Percentiles rank a stretch among this genome's conserved stretches.
phyloP scores from a whole-genome alignment of 2,888 invertebrate genomes.

The Meganola albula region DNA sequence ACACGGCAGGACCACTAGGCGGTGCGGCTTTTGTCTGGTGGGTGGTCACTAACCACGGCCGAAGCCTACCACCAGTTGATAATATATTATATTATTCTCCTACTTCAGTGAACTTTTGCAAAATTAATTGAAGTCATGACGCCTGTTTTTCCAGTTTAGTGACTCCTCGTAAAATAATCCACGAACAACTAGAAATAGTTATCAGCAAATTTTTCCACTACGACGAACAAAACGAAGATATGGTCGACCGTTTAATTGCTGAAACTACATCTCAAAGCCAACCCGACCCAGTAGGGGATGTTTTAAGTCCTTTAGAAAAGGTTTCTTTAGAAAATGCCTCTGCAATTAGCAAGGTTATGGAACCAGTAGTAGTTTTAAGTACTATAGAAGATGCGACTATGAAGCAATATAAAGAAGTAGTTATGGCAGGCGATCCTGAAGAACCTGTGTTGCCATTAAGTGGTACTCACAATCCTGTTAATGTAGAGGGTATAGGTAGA shows the following conservation, averaged over 20 bases:
- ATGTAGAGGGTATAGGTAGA: conserved; percentile 31
- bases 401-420: conserved; percentile 44
- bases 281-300: conserved; percentile 44
- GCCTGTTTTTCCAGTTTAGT: conserved; percentile 33
- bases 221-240: conserved; percentile 26
- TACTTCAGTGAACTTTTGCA: too few relatives aligned
- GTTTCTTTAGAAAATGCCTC: conserved; percentile 24
- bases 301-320: conserved; percentile 42
- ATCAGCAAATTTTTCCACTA: conserved; percentile 37
- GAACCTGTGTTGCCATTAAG: conserved; percentile 36
- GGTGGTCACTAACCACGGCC: too few relatives aligned
- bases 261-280: conserved; percentile 39
- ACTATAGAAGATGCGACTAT: conserved; percentile 34
- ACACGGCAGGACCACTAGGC: too few relatives aligned
- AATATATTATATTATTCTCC: too few relatives aligned
- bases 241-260: conserved; percentile 43
- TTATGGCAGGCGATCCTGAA: conserved; percentile 27
- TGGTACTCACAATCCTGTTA: conserved; percentile 37
- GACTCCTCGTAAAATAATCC: conserved; percentile 32
- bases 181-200: conserved; percentile 30
- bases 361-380: conserved; percentile 18
- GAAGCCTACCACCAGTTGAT: too few relatives aligned
- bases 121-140: too few relatives aligned
- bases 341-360: conserved; percentile 32
- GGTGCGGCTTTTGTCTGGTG: too few relatives aligned